Percentiles rank a stretch among this genome's conserved stretches.
Conservation (phyloP, 1,140 invertebrate genomes). For the Drosophila parabipectinata region DNA sequence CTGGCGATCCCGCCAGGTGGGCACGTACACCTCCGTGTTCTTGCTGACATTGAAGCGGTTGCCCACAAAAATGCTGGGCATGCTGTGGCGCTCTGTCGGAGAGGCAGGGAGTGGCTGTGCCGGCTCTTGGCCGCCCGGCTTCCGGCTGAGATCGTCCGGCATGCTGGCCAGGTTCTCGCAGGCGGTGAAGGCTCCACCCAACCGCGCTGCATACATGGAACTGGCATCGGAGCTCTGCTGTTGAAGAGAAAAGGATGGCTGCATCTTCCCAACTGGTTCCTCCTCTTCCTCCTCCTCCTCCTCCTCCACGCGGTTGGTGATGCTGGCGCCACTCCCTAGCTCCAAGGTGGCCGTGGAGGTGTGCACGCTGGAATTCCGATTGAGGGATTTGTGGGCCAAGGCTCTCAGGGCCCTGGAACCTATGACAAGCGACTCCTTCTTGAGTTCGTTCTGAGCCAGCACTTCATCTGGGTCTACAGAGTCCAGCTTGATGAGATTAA, state of each 20-base stretch:
- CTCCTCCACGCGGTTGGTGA: constrained; percentile 63
- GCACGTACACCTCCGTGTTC: constrained; percentile 85
- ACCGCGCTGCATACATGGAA: constrained; percentile 85
- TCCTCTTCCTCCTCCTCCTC: constrained; percentile 8
- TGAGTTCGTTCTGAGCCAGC: constrained; percentile 50
- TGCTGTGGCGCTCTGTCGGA: constrained; percentile 79
- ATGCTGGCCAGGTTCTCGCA: constrained; percentile 88
- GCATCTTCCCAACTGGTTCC: not conserved
- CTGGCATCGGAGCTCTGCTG: constrained; percentile 86
- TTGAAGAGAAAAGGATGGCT: constrained; percentile 26
- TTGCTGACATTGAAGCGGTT: constrained; percentile 85
- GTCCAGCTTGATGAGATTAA: constrained; percentile 76
- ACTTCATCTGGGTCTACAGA: constrained; percentile 55
- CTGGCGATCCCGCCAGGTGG: constrained; percentile 84
- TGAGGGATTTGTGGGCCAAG: constrained; percentile 65
- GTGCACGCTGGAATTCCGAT: constrained; percentile 79
- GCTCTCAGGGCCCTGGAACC: constrained; percentile 74
- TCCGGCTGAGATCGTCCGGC: constrained; percentile 84
- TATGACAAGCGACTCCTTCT: constrained; percentile 78
- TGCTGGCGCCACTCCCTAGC: constrained; percentile 65
- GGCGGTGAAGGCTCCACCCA: constrained; percentile 85
- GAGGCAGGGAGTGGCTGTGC: constrained; percentile 26
- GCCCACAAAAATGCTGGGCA: constrained; percentile 86
- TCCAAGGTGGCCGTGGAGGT: constrained; percentile 85
- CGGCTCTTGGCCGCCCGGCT: constrained; percentile 8